Base-by-base conservation (phyloP, 2,113 vertebrate genomes). In the Sebastes schlegelii region DNA sequence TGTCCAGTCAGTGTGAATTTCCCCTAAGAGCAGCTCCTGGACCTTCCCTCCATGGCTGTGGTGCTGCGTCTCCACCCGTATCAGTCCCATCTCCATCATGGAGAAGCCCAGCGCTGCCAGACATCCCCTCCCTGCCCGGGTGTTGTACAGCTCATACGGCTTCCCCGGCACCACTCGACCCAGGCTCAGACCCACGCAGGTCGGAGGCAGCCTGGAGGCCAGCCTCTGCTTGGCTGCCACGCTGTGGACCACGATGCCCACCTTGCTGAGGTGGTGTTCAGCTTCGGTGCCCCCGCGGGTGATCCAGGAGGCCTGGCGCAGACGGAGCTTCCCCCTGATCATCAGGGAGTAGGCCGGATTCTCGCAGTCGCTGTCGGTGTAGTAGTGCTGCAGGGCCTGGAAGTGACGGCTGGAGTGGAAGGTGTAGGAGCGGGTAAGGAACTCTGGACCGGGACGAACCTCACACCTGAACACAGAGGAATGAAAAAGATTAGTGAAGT, bases 241-340 rank as follows among this genome's bases (percentile, higher is more conserved):
- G 86, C 95, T 97, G 95, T 98, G 97, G 84, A 98, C 95, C 26
- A 97, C 94, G 0, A 99, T 90, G 65, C 95, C 96, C 11, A 98
- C 97, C 86, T 96, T 97, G 92, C 95, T 96, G 43, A 98, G 94
- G 54, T 96, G 95, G 85, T 97, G 97, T 70, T 98, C 95, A 0
- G 97, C 95, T 88, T 98, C 96, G 0, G 97, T 98, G 86, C 94
- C 97, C 0, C 97, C 97, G 0, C 74, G 94, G 57, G 95, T 98
- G 93, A 98, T 95, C 98, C 97, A 98, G 86, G 98, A 98, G 74
- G 97, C 95, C 89, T 96, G 95, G 46, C 95, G 95, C 67, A 98
- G 95, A 8, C 96, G 95, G 0, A 98, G 84, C 88, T 95, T 97
- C 80, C 97, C 98, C 89, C 95, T 95, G 94, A 98, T 95, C 85